Evolutionary conservation across 2,797 vertebrate genomes (phyloP), one percentile per base, ranked within the genome.

Genomic region (Rhinatrema bivittatum): DNA sequence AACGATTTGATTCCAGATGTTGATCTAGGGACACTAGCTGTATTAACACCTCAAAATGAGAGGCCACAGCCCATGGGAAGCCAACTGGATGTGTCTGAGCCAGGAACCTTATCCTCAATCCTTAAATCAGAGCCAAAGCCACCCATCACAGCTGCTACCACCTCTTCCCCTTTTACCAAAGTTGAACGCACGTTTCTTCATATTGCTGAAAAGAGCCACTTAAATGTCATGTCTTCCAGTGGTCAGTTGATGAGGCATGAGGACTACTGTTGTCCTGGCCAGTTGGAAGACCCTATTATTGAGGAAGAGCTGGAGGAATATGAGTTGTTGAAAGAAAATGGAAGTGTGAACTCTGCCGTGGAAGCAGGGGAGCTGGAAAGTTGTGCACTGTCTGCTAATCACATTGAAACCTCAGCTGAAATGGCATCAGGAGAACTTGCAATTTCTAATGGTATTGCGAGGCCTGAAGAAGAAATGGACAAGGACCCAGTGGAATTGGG

Each of bases 171-270:
- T 9, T 94, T 98, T 67, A 94, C 91, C 78, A 97, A 95, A 87
- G 92, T 98, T 0, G 95, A 98, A 69, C 91, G 87, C 65, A 98
- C 95, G 2, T 98, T 98, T 53, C 70, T 97, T 53, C 95, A 97
- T 42, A 97, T 98, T 9, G 92, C 93, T 1, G 95, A 98, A 79
- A 97, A 92, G 33, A 89, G 91, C 10, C 95, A 98, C 70, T 76
- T 93, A 9, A 98, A 98, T 1, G 73, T 98, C 50, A 98, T 98
- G 95, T 89, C 85, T 59, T 90, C 88, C 40, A 65, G 78, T 0
- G 79, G 84, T 31, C 87, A 87, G 60, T 64, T 80, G 46, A 49
- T 69, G n/a, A 82, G 71, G 27, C 79, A 84, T 0, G 82, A 84
- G 45, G 83, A 85, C 2, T 61, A 55, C 30, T 52, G 74, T 22